phyloP scores from a whole-genome alignment of 2,888 invertebrate genomes.

The Meganola albula region DNA sequence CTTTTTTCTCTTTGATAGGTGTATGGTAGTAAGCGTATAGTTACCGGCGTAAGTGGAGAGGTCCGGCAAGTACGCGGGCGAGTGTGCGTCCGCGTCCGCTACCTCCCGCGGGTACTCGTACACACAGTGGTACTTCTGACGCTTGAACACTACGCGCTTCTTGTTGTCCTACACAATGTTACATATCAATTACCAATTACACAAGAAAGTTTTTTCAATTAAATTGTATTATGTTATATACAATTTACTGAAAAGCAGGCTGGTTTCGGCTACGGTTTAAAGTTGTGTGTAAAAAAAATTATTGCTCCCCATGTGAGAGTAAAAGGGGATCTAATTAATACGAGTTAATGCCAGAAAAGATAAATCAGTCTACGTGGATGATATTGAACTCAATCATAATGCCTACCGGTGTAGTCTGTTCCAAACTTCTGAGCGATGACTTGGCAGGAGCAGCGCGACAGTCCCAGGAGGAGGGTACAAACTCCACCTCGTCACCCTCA shows the following conservation, averaged over 20 bases:
- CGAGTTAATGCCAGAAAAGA: too few species aligned
- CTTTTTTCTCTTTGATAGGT: too few species aligned
- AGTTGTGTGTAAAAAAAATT: too few species aligned
- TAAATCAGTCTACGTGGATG: too few species aligned
- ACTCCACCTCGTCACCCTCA: constrained; percentile 83
- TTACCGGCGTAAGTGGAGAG: constrained; percentile 77
- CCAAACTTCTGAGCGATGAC: constrained; percentile 79
- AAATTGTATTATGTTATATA: too few species aligned
- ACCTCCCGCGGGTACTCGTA: constrained; percentile 90
- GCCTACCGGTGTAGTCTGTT: constrained; percentile 50
- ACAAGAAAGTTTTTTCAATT: background rate
- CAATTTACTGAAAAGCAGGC: too few species aligned
- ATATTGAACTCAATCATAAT: too few species aligned
- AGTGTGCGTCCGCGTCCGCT: constrained; percentile 54
- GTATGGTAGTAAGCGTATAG: too few species aligned
- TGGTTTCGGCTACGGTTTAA: too few species aligned
- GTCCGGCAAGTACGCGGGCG: constrained; percentile 60
- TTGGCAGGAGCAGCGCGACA: constrained; percentile 85
- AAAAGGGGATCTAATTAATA: too few species aligned
- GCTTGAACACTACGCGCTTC: constrained; percentile 88
- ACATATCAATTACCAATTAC: too few species aligned
- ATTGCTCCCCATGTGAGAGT: too few species aligned
- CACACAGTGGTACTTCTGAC: constrained; percentile 89
- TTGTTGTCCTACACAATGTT: constrained; percentile 80
- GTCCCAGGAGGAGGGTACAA: constrained; percentile 90